Percentiles rank a stretch among this genome's conserved stretches.
Evolutionary conservation across 2,113 vertebrate species (phyloP).

Genomic region (Patagioenas fasciata): DNA sequence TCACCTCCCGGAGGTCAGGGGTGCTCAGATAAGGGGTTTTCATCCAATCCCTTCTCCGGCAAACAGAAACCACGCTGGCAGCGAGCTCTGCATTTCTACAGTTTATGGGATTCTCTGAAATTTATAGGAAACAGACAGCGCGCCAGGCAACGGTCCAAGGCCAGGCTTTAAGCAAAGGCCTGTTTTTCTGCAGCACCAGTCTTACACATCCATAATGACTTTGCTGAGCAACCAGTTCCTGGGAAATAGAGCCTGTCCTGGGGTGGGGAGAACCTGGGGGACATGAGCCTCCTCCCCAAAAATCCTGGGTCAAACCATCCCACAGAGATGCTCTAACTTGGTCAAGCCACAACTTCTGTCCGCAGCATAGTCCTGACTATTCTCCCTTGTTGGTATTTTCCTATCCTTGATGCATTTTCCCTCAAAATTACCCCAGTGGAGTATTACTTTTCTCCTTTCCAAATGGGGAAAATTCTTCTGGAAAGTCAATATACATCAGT

Average conservation of each 20-base stretch:
- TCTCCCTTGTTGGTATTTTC: neutral
- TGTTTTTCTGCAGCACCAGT: neutral
- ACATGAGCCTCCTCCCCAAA: neutral
- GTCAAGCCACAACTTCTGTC: neutral
- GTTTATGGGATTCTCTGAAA: neutral
- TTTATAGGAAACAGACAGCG: neutral
- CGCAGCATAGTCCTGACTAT: fast-evolving
- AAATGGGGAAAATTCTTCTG: neutral
- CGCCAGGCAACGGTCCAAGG: neutral
- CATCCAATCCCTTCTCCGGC: neutral
- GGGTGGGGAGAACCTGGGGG: neutral
- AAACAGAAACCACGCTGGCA: neutral
- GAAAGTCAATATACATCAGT: neutral
- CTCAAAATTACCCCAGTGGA: neutral
- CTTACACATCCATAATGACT: neutral
- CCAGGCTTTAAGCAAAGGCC: neutral
- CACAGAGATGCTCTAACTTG: neutral
- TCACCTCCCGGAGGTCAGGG: fast-evolving
- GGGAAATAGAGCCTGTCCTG: neutral
- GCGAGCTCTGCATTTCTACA: fast-evolving
- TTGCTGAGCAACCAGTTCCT: neutral
- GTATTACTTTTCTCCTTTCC: neutral
- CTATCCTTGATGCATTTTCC: neutral
- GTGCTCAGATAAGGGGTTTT: neutral
- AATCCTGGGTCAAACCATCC: neutral